Evolutionary conservation across 2,797 vertebrate species (phyloP).

Genomic region (Cephalopachus bancanus): DNA sequence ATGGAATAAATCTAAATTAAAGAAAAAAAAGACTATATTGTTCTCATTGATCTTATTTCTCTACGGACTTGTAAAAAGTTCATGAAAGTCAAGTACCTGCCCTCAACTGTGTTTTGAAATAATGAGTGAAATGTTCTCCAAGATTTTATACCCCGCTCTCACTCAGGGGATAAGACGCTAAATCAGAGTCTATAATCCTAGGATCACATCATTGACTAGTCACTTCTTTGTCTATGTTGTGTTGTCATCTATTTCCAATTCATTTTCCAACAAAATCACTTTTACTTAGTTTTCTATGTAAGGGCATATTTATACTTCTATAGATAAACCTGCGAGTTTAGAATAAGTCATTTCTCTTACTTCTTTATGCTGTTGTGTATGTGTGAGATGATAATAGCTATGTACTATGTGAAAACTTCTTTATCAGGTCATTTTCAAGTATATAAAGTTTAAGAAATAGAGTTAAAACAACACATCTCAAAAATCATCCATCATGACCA

Average conservation of each 20-base stretch:
- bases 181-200: background rate
- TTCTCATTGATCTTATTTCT: background rate
- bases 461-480: background rate
- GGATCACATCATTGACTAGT: background rate
- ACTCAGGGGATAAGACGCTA: background rate
- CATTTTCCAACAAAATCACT: background rate
- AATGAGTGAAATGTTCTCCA: background rate
- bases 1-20: background rate
- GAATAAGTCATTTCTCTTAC: background rate
- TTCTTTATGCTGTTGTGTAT: background rate
- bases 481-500: too few relatives aligned
- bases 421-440: background rate
- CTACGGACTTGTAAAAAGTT: background rate
- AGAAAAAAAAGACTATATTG: background rate
- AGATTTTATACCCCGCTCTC: background rate
- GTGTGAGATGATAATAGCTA: background rate
- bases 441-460: background rate
- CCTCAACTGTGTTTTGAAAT: background rate
- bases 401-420: background rate
- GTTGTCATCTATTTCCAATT: background rate
- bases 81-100: background rate
- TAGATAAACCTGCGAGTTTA: background rate
- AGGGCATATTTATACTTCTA: background rate
- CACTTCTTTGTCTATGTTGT: background rate
- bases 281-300: background rate